Evolutionary conservation across 2,797 vertebrate genomes (phyloP).

Genomic region (Jordanella pulchra): DNA sequence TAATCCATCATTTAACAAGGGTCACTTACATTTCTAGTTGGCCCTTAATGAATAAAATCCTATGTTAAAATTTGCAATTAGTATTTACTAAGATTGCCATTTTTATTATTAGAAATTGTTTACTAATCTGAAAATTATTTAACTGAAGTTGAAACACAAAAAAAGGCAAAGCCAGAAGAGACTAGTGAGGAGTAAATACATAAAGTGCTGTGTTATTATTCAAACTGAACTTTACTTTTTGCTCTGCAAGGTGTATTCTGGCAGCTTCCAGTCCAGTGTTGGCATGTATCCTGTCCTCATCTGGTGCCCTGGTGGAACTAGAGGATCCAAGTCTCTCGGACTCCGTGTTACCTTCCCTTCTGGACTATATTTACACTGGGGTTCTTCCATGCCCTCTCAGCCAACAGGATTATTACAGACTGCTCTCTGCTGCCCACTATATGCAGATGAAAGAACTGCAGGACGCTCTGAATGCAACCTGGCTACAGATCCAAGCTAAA

Average conservation of each 20-base stretch:
- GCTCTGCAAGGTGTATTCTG: slow-evolving; percentile 67
- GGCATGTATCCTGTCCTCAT: slow-evolving; percentile 66
- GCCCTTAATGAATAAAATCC: not conserved
- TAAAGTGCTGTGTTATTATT: not conserved
- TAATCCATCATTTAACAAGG: not conserved
- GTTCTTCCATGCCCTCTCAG: slow-evolving; percentile 42
- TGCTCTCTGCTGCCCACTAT: slow-evolving; percentile 70
- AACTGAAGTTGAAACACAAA: not conserved
- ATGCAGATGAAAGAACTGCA: slow-evolving; percentile 76
- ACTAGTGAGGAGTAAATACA: not conserved
- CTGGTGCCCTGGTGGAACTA: slow-evolving; percentile 72
- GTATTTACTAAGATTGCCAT: not conserved
- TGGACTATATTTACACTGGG: slow-evolving; percentile 80
- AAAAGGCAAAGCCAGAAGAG: not conserved
- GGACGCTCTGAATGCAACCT: slow-evolving; percentile 48
- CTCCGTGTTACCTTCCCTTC: slow-evolving; percentile 58
- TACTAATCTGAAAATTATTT: not conserved
- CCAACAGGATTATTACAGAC: slow-evolving; percentile 45
- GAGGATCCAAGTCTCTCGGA: slow-evolving; percentile 66
- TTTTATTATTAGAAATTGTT: not conserved
- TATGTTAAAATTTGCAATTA: not conserved
- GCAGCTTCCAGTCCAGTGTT: slow-evolving; percentile 79
- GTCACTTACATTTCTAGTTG: not conserved
- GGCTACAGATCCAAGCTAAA: slow-evolving; percentile 19
- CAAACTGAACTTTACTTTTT: slow-evolving; percentile 5